These are phyloP conservation scores for Donacobius atricapilla DNA, from an alignment of 2,113 vertebrate species.

Conservation along the genomic window DNA sequence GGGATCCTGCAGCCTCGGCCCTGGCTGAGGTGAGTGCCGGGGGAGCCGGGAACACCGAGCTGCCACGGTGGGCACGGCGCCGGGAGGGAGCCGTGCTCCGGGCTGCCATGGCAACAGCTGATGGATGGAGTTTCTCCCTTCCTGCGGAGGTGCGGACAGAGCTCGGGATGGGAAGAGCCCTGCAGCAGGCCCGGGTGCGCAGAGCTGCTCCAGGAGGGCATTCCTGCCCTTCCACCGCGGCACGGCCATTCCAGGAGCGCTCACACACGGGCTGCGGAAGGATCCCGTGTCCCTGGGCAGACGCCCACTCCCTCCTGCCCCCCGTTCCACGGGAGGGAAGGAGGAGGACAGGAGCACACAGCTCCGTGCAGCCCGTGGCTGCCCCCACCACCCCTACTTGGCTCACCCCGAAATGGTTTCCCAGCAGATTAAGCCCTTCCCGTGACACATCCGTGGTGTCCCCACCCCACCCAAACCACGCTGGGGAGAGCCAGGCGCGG, in stretches of 20 bases:
- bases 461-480: not conserved
- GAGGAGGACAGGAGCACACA: too few species aligned
- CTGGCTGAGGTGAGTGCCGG: not conserved
- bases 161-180: not conserved
- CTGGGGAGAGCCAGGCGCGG: not conserved
- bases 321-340: rapidly evolving
- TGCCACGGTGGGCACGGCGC: not conserved
- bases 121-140: not conserved
- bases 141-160: not conserved
- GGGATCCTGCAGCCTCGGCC: not conserved
- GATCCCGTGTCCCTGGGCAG: not conserved
- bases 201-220: not conserved
- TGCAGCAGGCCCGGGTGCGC: not conserved
- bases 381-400: not conserved
- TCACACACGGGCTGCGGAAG: rapidly evolving
- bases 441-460: not conserved
- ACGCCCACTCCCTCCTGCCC: not conserved
- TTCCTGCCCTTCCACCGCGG: rapidly evolving
- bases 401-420: not conserved
- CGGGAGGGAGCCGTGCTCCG: not conserved
- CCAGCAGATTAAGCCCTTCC: not conserved
- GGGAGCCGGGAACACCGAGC: not conserved
- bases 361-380: not conserved
- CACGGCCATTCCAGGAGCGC: rapidly evolving
- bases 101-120: conserved; percentile 35